Percentiles rank a stretch among this genome's conserved stretches.
These are phyloP conservation scores for Ditula angustiorana DNA, from an alignment of 2,888 invertebrate species.

Conservation along the genomic window DNA sequence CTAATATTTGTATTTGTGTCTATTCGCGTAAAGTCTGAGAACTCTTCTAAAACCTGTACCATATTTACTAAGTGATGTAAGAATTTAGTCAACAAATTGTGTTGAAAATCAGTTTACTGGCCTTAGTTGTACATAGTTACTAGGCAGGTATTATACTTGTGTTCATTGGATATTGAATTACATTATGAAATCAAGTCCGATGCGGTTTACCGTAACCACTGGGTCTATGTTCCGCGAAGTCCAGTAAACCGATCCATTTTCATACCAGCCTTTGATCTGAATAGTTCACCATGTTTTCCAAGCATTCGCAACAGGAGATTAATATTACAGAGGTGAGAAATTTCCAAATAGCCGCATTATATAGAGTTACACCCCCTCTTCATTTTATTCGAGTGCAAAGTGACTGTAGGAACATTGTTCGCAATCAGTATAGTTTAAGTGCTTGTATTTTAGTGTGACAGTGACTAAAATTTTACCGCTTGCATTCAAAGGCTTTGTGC, in stretches of 20 bases:
- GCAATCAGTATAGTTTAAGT: conserved; percentile 39
- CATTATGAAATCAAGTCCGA: conserved; percentile 47
- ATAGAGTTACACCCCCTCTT: conserved; percentile 30
- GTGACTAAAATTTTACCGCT: conserved; percentile 64
- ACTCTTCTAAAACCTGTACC: neutral
- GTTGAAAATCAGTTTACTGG: conserved; percentile 23
- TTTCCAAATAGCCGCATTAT: conserved; percentile 44
- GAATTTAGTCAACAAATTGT: neutral
- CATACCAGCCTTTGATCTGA: conserved; percentile 62
- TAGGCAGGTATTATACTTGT: neutral
- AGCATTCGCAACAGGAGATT: conserved; percentile 75
- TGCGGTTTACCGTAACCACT: conserved; percentile 53
- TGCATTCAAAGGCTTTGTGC: conserved; percentile 72
- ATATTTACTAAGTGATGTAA: neutral
- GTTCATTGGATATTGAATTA: conserved; percentile 42
- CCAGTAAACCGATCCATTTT: conserved; percentile 74
- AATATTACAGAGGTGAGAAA: conserved; percentile 77
- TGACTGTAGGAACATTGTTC: conserved; percentile 37
- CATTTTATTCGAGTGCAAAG: conserved; percentile 33
- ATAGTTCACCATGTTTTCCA: conserved; percentile 79
- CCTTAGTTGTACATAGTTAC: neutral
- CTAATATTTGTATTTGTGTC: conserved; percentile 21
- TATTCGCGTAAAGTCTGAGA: conserved; percentile 12
- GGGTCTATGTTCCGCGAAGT: conserved; percentile 39
- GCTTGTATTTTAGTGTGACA: conserved; percentile 45